phyloP scores from a whole-genome alignment of 2,888 invertebrate species.

The Polymixis flavicincta region DNA sequence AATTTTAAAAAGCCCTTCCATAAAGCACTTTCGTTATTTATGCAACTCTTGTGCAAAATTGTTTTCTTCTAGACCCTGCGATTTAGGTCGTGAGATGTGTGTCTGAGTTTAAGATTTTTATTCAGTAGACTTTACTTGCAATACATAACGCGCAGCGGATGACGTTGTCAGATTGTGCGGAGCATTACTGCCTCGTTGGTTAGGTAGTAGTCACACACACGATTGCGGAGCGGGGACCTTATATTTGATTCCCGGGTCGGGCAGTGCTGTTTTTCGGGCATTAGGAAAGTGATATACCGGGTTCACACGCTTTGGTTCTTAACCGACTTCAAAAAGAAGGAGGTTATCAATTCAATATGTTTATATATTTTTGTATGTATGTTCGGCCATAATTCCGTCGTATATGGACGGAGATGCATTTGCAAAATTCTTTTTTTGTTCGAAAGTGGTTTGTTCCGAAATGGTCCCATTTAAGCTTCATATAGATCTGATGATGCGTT shows the following conservation, averaged over 20 bases:
- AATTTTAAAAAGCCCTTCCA: neutral
- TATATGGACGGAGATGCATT: too few species aligned
- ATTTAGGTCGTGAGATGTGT: neutral
- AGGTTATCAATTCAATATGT: too few species aligned
- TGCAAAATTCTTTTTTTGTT: too few species aligned
- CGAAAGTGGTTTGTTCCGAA: too few species aligned
- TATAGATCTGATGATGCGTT: too few species aligned
- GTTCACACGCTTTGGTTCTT: too few species aligned
- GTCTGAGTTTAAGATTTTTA: neutral
- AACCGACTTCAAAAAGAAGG: too few species aligned
- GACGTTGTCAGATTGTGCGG: neutral
- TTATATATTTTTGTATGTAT: too few species aligned
- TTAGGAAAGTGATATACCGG: neutral
- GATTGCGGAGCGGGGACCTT: neutral
- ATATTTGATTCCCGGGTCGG: neutral
- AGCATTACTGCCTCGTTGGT: neutral
- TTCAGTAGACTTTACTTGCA: neutral
- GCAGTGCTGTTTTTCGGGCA: neutral
- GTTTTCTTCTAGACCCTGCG: neutral
- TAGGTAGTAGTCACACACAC: neutral
- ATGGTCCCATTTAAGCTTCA: too few species aligned
- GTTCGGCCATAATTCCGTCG: too few species aligned
- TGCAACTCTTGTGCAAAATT: neutral
- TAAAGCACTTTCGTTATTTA: neutral
- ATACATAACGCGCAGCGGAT: neutral